A percentile compares a stretch with the other conserved stretches of the same genome.
phyloP scores from a whole-genome alignment of 1,140 invertebrate species.

The Schlechtendalia chinensis region DNA sequence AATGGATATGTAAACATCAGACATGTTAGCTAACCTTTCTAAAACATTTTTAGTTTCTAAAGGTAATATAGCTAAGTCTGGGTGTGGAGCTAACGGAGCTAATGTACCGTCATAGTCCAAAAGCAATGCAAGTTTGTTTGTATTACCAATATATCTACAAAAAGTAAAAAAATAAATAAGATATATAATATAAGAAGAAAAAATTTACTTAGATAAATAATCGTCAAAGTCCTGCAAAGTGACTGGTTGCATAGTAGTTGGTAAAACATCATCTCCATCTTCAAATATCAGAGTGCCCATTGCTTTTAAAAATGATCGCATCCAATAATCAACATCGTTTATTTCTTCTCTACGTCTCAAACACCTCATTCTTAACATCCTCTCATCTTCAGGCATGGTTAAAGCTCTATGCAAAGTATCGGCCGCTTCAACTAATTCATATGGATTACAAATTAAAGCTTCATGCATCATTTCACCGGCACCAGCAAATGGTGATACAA shows the following conservation, averaged over 20 bases:
- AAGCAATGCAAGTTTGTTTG: slow-evolving; percentile 78
- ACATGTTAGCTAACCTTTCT: slow-evolving; percentile 77
- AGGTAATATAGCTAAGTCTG: slow-evolving; percentile 80
- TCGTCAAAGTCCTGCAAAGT: slow-evolving; percentile 85
- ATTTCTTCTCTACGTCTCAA: slow-evolving; percentile 75
- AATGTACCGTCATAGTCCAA: slow-evolving; percentile 88
- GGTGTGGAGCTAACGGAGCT: slow-evolving; percentile 84
- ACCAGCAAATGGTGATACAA: slow-evolving; percentile 86
- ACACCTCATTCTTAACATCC: slow-evolving; percentile 82
- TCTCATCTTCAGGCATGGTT: slow-evolving; percentile 86
- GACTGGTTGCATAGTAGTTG: slow-evolving; percentile 80
- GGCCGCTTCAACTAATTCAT: slow-evolving; percentile 82
- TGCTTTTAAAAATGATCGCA: slow-evolving; percentile 80
- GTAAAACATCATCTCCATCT: slow-evolving; percentile 75
- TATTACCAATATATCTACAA: slow-evolving; percentile 77
- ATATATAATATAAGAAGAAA: neutral
- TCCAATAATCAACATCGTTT: slow-evolving; percentile 86
- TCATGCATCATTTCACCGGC: slow-evolving; percentile 91
- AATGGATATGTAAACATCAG: slow-evolving; percentile 84
- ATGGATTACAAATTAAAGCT: slow-evolving; percentile 84
- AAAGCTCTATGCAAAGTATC: slow-evolving; percentile 81
- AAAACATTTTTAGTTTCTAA: slow-evolving; percentile 81
- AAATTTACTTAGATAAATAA: slow-evolving; percentile 73
- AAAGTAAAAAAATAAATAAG: slow-evolving; percentile 13
- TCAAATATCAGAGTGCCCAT: slow-evolving; percentile 75